A percentile compares a stretch with the other conserved stretches of the same genome.
Evolutionary conservation across 2,113 vertebrate genomes (phyloP).

Genomic region (Bagarius yarrelli): DNA sequence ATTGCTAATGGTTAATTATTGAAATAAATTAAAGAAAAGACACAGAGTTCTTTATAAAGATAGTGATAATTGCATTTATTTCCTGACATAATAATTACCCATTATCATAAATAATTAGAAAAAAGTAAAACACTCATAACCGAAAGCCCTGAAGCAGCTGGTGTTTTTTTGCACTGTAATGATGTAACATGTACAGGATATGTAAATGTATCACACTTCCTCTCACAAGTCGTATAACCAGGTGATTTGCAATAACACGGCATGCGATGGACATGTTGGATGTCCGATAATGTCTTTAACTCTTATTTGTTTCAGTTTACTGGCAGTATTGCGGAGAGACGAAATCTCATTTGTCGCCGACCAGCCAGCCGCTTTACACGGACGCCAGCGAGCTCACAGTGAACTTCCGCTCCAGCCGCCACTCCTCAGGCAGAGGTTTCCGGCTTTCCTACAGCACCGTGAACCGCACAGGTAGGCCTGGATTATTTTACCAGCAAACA

Average conservation of each 20-base stretch:
- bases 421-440: slow-evolving; percentile 82
- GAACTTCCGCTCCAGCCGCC: slow-evolving; percentile 76
- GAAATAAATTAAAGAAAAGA: not conserved
- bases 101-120: not conserved
- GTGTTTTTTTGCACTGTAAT: not conserved
- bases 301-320: not conserved
- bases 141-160: not conserved
- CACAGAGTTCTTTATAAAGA: too few relatives aligned
- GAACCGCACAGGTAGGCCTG: slow-evolving; percentile 75
- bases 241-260: not conserved
- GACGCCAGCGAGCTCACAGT: slow-evolving; percentile 77
- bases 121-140: not conserved
- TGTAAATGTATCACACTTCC: not conserved
- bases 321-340: slow-evolving; percentile 75
- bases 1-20: too few relatives aligned
- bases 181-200: not conserved
- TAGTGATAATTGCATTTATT: too few relatives aligned
- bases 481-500: not conserved
- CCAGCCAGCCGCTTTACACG: slow-evolving; percentile 57
- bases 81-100: too few relatives aligned
- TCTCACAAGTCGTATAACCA: not conserved
- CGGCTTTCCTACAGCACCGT: slow-evolving; percentile 79
- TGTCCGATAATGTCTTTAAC: not conserved
- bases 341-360: slow-evolving; percentile 55
- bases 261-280: not conserved